phyloP scores from a whole-genome alignment of 35 echinoderm and acorn worm species.

The Apostichopus californicus region DNA sequence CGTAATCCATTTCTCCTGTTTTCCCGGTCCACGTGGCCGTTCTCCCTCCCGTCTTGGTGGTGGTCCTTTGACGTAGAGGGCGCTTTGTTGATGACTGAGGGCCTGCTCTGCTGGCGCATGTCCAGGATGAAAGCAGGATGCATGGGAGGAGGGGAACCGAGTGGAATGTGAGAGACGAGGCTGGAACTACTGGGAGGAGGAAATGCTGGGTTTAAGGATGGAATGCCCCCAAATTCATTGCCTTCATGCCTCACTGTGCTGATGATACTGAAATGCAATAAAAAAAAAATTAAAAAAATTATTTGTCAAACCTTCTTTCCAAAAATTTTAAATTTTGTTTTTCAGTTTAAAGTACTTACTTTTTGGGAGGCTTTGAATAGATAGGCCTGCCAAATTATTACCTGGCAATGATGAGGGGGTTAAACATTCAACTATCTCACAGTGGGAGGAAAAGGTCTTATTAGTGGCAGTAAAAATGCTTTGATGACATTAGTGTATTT shows the following conservation, averaged over 20 bases:
- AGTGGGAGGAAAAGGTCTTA: no score
- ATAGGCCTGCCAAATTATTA: no score
- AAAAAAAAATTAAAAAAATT: not conserved
- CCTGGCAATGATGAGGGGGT: no score
- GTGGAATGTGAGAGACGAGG: conserved; percentile 59
- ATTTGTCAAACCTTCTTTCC: no score
- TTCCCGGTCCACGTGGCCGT: not conserved
- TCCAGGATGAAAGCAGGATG: conserved; percentile 53
- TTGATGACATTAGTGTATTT: no score
- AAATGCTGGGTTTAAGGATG: conserved; percentile 77
- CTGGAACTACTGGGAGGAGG: conserved; percentile 72
- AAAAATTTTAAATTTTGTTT: no score
- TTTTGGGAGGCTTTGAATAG: no score
- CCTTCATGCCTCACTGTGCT: conserved; percentile 65
- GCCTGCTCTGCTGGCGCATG: conserved; percentile 70
- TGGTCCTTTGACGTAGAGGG: conserved; percentile 54
- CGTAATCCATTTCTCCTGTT: conserved; percentile 28
- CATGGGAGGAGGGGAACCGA: not conserved
- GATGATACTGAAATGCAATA: conserved; percentile 43
- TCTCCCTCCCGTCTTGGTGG: not conserved
- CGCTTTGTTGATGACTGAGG: conserved; percentile 82
- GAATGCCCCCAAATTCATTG: conserved; percentile 81
- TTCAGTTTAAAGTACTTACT: no score
- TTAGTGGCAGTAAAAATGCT: no score
- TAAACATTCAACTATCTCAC: no score